Conservation (phyloP, 1,140 invertebrate genomes). For the Oscheius sp. region DNA sequence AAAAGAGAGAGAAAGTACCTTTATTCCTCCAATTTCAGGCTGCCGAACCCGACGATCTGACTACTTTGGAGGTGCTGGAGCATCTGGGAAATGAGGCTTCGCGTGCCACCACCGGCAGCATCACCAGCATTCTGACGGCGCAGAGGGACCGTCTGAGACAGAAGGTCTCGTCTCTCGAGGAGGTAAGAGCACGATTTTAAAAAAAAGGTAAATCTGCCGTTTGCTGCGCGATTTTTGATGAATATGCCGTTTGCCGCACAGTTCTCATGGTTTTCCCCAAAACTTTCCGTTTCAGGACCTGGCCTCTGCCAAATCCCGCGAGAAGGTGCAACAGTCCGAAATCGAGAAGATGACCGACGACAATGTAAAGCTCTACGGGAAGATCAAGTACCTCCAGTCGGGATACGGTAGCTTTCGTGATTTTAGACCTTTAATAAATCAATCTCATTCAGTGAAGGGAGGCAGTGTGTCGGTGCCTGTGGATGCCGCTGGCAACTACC, state of each 20-base stretch:
- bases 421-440: neutral
- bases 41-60: neutral
- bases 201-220: too few relatives aligned
- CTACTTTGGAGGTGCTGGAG: constrained; percentile 12
- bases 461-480: neutral
- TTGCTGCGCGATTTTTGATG: neutral
- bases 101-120: neutral
- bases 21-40: too few relatives aligned
- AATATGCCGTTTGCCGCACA: too few relatives aligned
- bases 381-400: constrained; percentile 25
- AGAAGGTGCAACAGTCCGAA: constrained; percentile 16
- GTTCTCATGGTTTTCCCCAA: neutral
- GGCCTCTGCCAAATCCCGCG: neutral
- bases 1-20: too few relatives aligned
- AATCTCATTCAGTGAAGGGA: neutral
- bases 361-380: constrained; percentile 25
- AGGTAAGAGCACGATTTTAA: too few relatives aligned
- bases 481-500: neutral
- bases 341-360: constrained; percentile 32
- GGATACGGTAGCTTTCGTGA: constrained; percentile 6
- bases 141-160: constrained; percentile 24
- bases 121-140: constrained; percentile 18
- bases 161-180: constrained; percentile 12
- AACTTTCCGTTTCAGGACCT: neutral
- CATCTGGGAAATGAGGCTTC: constrained; percentile 7